Evolutionary conservation across 1,140 invertebrate genomes (phyloP).

Genomic region (Lucilia cuprina): DNA sequence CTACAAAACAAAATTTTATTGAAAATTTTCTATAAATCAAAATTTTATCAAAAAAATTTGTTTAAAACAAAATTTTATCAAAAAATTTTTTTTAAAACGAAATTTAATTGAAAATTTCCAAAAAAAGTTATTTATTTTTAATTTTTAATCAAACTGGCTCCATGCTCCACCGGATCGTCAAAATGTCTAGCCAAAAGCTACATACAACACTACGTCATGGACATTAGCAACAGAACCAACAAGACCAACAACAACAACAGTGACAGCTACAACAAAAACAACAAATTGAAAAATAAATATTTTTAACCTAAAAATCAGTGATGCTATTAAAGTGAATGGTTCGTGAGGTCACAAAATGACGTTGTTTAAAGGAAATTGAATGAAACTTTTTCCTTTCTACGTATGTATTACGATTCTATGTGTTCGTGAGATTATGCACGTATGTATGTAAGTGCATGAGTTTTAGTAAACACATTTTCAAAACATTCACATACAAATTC

Average conservation of each 20-base stretch:
- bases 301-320: background rate
- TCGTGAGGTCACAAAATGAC: conserved; percentile 26
- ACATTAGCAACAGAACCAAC: background rate
- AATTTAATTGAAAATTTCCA: too few species aligned
- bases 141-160: too few species aligned
- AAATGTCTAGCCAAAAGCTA: too few species aligned
- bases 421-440: background rate
- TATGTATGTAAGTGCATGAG: background rate
- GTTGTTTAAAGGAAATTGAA: conserved; percentile 5
- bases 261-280: background rate
- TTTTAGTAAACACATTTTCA: background rate
- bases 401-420: background rate
- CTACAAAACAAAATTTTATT: too few species aligned
- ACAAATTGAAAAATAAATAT: background rate
- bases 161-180: too few species aligned
- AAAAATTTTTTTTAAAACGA: too few species aligned
- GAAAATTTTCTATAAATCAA: too few species aligned
- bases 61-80: too few species aligned
- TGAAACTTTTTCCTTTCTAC: background rate
- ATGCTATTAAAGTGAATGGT: background rate
- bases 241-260: background rate
- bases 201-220: background rate
- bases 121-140: too few species aligned
- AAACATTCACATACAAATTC: background rate
- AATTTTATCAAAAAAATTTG: too few species aligned